Evolutionary conservation across 2,888 invertebrate species (phyloP).

Genomic region (Drosophila greeni): DNA sequence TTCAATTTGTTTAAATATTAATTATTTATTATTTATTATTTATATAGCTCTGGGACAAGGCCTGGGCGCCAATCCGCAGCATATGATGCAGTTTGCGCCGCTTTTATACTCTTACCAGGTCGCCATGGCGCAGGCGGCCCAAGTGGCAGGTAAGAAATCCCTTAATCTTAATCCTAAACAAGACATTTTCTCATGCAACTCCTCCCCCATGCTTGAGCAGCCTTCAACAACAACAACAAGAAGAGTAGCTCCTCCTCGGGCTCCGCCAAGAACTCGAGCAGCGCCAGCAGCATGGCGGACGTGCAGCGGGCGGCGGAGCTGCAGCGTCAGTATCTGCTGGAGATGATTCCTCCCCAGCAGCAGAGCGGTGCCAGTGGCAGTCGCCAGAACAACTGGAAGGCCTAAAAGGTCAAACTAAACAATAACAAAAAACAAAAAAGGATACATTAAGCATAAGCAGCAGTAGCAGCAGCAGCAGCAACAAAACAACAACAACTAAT

Average conservation of each 20-base stretch:
- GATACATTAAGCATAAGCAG: not conserved
- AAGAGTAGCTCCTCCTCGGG: constrained; percentile 75
- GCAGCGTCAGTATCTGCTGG: constrained; percentile 96
- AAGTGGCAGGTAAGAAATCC: constrained; percentile 74
- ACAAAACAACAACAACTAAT: constrained; percentile 44
- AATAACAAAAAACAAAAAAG: not conserved
- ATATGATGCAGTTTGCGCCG: constrained; percentile 93
- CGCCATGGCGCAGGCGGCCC: constrained; percentile 88
- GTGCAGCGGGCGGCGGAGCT: constrained; percentile 92
- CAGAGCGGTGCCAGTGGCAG: constrained; percentile 77
- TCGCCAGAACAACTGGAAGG: constrained; percentile 80
- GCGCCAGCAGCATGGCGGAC: constrained; percentile 82
- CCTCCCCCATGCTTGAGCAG: constrained; percentile 35
- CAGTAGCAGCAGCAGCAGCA: constrained; percentile 13
- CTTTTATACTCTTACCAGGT: constrained; percentile 93
- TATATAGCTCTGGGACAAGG: constrained; percentile 76
- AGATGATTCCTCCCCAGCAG: constrained; percentile 90
- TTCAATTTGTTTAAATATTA: not conserved
- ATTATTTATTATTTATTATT: not conserved
- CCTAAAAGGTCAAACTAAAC: constrained; percentile 58
- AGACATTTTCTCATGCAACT: not conserved
- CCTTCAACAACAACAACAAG: constrained; percentile 72
- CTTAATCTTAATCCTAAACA: no score
- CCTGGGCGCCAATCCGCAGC: constrained; percentile 83
- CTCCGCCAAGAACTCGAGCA: constrained; percentile 72